These are phyloP conservation scores for Seladonia tumulorum DNA, from an alignment of 2,888 invertebrate genomes.

Conservation along the genomic window DNA sequence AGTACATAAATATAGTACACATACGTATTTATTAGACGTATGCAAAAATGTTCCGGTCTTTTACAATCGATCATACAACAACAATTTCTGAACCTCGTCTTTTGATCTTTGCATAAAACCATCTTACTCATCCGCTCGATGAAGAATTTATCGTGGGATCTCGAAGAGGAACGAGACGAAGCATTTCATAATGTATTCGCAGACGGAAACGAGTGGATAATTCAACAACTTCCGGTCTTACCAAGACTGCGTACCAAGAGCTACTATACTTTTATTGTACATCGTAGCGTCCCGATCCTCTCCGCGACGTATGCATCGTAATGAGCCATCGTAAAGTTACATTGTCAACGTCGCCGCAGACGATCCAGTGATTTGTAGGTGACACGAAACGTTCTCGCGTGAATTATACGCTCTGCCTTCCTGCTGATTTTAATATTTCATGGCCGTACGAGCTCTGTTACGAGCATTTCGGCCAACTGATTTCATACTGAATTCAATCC, in stretches of 20 bases:
- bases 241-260: not conserved
- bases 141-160: slow-evolving; percentile 40
- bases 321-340: slow-evolving; percentile 57
- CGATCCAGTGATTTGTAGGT: slow-evolving; percentile 43
- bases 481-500: not conserved
- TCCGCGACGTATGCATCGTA: slow-evolving; percentile 26
- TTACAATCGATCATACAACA: not conserved
- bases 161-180: slow-evolving; percentile 22
- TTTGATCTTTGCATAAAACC: not conserved
- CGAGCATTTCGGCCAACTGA: not conserved
- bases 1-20: no score
- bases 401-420: slow-evolving; percentile 34
- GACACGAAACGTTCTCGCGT: slow-evolving; percentile 34
- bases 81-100: not conserved
- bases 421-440: slow-evolving; percentile 26
- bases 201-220: slow-evolving; percentile 52
- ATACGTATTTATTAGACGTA: no score
- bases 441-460: not conserved
- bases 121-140: not conserved
- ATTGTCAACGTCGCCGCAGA: slow-evolving; percentile 21
- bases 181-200: slow-evolving; percentile 41
- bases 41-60: not conserved
- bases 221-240: slow-evolving; percentile 52
- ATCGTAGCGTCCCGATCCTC: slow-evolving; percentile 25
- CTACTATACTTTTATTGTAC: slow-evolving; percentile 41